Evolutionary conservation across 2,797 vertebrate genomes (phyloP).

Genomic region (Euthynnus affinis): DNA sequence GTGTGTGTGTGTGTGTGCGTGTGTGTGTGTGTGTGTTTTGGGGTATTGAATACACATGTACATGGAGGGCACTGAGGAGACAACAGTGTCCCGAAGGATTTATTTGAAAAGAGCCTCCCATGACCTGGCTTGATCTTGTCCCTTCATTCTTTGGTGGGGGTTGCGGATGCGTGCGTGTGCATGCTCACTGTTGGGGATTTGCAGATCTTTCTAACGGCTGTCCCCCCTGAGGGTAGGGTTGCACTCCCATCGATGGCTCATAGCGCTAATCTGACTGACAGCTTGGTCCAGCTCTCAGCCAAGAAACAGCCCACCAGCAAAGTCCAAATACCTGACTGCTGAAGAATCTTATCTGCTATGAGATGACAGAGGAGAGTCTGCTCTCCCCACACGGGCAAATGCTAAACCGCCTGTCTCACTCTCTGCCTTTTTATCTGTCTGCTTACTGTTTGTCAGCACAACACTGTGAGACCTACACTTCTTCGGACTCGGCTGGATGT

Average conservation of each 20-base stretch:
- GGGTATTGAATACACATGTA: conserved; percentile 53
- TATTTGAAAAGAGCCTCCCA: conserved; percentile 66
- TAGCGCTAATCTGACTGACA: conserved; percentile 70
- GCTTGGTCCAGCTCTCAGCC: conserved; percentile 52
- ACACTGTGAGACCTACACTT: conserved; percentile 31
- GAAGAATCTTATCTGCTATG: conserved; percentile 47
- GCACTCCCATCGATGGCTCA: conserved; percentile 52
- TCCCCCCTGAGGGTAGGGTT: conserved; percentile 25
- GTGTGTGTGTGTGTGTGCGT: conserved; percentile 12
- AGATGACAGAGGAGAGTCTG: conserved; percentile 50
- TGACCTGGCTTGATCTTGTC: conserved; percentile 75
- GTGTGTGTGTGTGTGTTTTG: conserved; percentile 21
- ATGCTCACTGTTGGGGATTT: conserved; percentile 58
- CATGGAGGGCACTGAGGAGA: conserved; percentile 70
- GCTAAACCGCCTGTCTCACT: conserved; percentile 42
- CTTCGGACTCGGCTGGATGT: conserved; percentile 62
- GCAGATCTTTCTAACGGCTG: conserved; percentile 57
- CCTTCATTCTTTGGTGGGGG: conserved; percentile 57
- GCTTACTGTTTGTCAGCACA: conserved; percentile 53
- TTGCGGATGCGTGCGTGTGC: conserved; percentile 20
- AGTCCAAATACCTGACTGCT: conserved; percentile 62
- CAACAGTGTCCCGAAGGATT: conserved; percentile 66
- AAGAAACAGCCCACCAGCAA: conserved; percentile 56
- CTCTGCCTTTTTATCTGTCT: conserved; percentile 26
- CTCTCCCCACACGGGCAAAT: conserved; percentile 30